Evolutionary conservation across 2,797 vertebrate species (phyloP).

Genomic region (Serranus cabrilla): DNA sequence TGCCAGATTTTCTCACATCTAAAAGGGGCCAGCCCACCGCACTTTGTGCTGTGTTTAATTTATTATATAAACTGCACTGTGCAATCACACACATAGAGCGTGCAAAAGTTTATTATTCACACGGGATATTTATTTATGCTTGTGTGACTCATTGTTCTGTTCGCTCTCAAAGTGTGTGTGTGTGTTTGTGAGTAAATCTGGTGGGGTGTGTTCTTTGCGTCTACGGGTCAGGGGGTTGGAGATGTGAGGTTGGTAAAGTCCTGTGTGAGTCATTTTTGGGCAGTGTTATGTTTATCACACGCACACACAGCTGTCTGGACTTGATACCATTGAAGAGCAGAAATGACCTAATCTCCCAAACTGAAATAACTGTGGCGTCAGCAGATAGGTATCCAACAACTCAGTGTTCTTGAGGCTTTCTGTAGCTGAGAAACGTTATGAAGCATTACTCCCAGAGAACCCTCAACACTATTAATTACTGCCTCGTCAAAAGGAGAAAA

Average conservation of each 20-base stretch:
- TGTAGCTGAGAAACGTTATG: slow-evolving; percentile 74
- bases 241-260: slow-evolving; percentile 73
- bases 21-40: slow-evolving; percentile 42
- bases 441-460: slow-evolving; percentile 75
- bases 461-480: slow-evolving; percentile 77
- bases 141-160: slow-evolving; percentile 71
- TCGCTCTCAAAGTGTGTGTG: slow-evolving; percentile 40
- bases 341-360: slow-evolving; percentile 84
- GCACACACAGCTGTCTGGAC: slow-evolving; percentile 82
- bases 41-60: slow-evolving; percentile 69
- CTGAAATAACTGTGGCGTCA: slow-evolving; percentile 85
- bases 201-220: slow-evolving; percentile 44
- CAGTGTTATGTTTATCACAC: slow-evolving; percentile 79
- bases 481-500: slow-evolving; percentile 70
- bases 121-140: slow-evolving; percentile 75
- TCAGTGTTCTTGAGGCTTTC: slow-evolving; percentile 66
- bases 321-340: slow-evolving; percentile 79
- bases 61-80: slow-evolving; percentile 66
- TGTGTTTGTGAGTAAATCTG: slow-evolving; percentile 63
- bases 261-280: slow-evolving; percentile 79
- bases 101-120: slow-evolving; percentile 79
- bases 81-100: slow-evolving; percentile 66
- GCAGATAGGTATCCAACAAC: slow-evolving; percentile 78
- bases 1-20: slow-evolving; percentile 72
- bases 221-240: slow-evolving; percentile 40